Evolutionary conservation across 64 coral and sea anemone species (phyloP), one percentile per base, ranked within the genome.

Genomic region (Pachyseris speciosa): DNA sequence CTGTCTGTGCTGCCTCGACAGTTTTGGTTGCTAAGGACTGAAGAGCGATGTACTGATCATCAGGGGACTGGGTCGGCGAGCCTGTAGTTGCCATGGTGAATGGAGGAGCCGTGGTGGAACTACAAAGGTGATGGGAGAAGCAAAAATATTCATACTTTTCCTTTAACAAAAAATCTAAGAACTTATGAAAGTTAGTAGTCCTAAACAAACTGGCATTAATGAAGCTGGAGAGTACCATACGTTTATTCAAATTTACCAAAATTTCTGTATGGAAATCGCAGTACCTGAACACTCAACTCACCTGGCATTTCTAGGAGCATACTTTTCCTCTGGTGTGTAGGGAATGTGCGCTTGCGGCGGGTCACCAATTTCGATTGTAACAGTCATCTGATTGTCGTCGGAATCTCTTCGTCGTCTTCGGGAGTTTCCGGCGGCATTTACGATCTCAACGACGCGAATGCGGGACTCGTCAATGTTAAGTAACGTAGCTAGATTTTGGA

Each of bases 1-100:
- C 71, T 47, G 91, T 94, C 58, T 94, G 91, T 27, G 91, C 91
- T 48, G 37, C 72, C 51, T 80, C 45, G 7, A 94, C 91, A 78
- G 67, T 64, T 71, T 71, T 69, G 34, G 71, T 40, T 2, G 91
- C 84, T 27, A 94, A 55, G 16, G 64, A 63, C 31, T 80, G 64
- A 41, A 94, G 52, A 63, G 32, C 77, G 26, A 63, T 39, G 36
- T 81, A 81, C 31, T 81, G 52, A 39, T 61, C 37, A 2, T 9
- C 37, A 22, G 51, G 77, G 32, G 30, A 38, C 77, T n/a, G 51
- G 20, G 77, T 61, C 9, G 77, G 77, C 33, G 22, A 16, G 19
- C 34, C 53, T 60, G 77, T 81, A 7, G 77, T 63, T 57, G 75
- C 28, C 25, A 36, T 57, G 16, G 75, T 79, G 39, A 61, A 22